Base-by-base conservation (phyloP, 2,797 vertebrate species). In the Scolopax rusticola region DNA sequence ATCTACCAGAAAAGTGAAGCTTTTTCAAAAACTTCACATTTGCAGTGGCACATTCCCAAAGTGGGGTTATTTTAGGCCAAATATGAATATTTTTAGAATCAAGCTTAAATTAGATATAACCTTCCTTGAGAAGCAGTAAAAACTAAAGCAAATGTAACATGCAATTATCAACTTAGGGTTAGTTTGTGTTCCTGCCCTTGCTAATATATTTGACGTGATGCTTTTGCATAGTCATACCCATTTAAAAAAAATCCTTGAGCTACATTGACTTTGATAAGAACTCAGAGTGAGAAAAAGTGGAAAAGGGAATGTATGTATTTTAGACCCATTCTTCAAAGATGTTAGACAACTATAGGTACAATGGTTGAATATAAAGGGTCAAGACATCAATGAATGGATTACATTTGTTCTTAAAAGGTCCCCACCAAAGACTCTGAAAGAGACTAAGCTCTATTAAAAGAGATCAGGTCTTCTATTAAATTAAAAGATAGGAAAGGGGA, bases 21-120 rank as follows among this genome's bases (percentile, higher is more conserved):
- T 19, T 47, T 81, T 79, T 76, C 11, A 79, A 93, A 94, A 91
- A 25, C 28, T 63, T 84, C 33, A 27, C 23, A 81, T 60, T 90
- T 90, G 48, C 60, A 71, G 71, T n/a, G 51, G 73, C 67, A 63
- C 24, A 38, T 79, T 93, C 54, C 48, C 77, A 82, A 91, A 91
- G 54, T 33, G 36, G 25, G 91, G 83, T 48, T 93, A 94, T 91
- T 96, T 97, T 88, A 93, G 91, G 87, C 74, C 60, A 84, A 88
- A 93, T 68, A 82, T 2, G 20, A 79, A 11, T 93, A 93, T 86
- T 93, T 96, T 95, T 96, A 96, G 87, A 91, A 90, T 69, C 48
- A 63, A 84, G 53, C 59, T 94, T 86, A 84, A 96, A 81, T 91
- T 79, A 96, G 83, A 93, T 40, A 67, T 40, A 84, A 88, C 33